Evolutionary conservation across 2,888 invertebrate species (phyloP), one percentile per base, ranked within the genome.

Genomic region (Lithosia quadra): DNA sequence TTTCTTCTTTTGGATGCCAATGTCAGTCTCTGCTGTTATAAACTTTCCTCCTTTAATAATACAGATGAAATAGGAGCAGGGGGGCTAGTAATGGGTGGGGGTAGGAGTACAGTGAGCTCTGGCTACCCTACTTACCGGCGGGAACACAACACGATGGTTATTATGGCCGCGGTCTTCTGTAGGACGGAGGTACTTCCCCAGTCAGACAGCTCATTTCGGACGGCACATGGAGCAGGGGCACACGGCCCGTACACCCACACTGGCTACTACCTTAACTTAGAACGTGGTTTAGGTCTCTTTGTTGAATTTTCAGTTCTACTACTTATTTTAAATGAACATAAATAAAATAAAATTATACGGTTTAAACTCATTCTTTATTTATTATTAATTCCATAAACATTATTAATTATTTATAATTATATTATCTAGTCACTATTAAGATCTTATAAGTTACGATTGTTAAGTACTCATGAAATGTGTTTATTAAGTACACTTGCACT

Each of bases 281-380:
- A n/a, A n/a, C n/a, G n/a, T n/a, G n/a, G n/a, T n/a, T n/a, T n/a
- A n/a, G n/a, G n/a, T n/a, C n/a, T n/a, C n/a, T n/a, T 36, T 36
- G 1, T 10, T 8, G 1, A 7, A 43, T 18, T 43, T 43, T 43
- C 43, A 43, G 15, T 43, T 18, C 18, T 18, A 43, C 11, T 22
- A 55, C 9, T 21, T 10, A 22, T 22, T 1, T 55, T 21, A 55
- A 22, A 55, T 22, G 2, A 21, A 55, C 0, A 49, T 18, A 11
- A 68, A 70, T 53, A 63, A 68, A 69, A 64, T 33, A 10, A 68
- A 81, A 71, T 53, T 68, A 81, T 79, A 74, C 69, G 68, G 73
- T 75, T 85, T 84, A 87, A 88, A 88, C 86, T 87, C 86, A 88
- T 87, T 84, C 81, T 92, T 91, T 91, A 91, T 92, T 92, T 88